These are phyloP conservation scores for Trilocha varians DNA, from an alignment of 2,888 invertebrate genomes.

Conservation along the genomic window DNA sequence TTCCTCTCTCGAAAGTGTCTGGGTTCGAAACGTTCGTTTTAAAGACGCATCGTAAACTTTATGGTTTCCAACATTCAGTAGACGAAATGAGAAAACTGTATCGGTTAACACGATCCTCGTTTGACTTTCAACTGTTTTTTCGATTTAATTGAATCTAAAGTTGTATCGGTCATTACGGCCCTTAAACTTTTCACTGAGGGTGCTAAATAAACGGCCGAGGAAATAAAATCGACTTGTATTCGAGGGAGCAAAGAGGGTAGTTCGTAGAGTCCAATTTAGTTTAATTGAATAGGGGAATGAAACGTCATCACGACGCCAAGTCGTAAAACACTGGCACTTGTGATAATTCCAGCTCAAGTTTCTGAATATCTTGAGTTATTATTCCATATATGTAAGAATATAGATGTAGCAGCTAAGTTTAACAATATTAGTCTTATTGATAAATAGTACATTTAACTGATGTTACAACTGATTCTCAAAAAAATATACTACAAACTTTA, in stretches of 20 bases:
- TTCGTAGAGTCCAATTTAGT: background rate
- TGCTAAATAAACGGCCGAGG: background rate
- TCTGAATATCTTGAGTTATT: no score
- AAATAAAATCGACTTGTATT: background rate
- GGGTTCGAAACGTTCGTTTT: constrained; percentile 16
- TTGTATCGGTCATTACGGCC: background rate
- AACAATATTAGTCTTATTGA: no score
- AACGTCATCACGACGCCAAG: background rate
- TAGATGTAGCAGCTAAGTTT: no score
- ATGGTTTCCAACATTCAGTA: constrained; percentile 53
- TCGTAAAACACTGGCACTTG: background rate
- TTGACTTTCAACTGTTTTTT: background rate
- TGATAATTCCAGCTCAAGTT: background rate
- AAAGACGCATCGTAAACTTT: constrained; percentile 57
- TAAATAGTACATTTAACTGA: no score
- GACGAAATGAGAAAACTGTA: constrained; percentile 29
- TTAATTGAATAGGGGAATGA: background rate
- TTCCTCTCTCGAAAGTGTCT: background rate
- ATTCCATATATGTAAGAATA: no score
- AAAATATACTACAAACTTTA: no score
- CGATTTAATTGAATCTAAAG: background rate
- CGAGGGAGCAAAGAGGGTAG: background rate
- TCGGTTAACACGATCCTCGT: background rate
- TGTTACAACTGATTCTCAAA: no score
- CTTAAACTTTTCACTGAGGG: background rate